A percentile compares a stretch with the other conserved stretches of the same genome.
These are phyloP conservation scores for Plecturocebus donacophilus DNA, from an alignment of 2,113 vertebrate genomes.

Conservation along the genomic window DNA sequence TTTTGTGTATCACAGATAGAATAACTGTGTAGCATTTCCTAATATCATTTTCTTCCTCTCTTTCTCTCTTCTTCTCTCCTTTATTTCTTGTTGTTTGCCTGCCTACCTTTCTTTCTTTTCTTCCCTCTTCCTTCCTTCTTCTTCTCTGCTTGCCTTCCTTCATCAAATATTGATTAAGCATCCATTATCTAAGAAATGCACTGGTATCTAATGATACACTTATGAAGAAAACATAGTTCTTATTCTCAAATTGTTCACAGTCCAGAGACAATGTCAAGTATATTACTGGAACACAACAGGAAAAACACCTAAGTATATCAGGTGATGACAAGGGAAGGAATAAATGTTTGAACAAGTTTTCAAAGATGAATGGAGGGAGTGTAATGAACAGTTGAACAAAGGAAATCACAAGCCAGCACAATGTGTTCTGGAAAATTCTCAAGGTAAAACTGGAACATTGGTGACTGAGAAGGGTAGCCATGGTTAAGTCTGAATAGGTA, in stretches of 20 bases:
- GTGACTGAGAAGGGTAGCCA: background rate
- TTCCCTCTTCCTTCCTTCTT: too few species aligned
- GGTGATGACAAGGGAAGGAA: background rate
- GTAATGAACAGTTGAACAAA: background rate
- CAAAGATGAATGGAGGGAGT: background rate
- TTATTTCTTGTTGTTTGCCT: background rate
- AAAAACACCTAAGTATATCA: background rate
- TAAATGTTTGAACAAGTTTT: background rate
- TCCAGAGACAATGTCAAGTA: background rate
- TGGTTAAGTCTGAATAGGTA: background rate
- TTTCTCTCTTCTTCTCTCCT: background rate
- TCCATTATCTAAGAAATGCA: background rate
- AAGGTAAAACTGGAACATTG: background rate
- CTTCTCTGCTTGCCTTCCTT: background rate
- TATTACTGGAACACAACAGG: background rate
- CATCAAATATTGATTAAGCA: background rate
- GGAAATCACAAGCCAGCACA: background rate
- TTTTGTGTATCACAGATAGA: background rate
- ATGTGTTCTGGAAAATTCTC: background rate
- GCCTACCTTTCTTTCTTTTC: background rate
- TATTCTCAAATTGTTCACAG: background rate
- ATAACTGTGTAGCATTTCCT: background rate
- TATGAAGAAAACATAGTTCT: background rate
- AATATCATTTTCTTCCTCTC: background rate
- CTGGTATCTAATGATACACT: background rate